These are phyloP conservation scores for Drosophila tsacasi DNA, from an alignment of 1,140 invertebrate species.

Conservation along the genomic window DNA sequence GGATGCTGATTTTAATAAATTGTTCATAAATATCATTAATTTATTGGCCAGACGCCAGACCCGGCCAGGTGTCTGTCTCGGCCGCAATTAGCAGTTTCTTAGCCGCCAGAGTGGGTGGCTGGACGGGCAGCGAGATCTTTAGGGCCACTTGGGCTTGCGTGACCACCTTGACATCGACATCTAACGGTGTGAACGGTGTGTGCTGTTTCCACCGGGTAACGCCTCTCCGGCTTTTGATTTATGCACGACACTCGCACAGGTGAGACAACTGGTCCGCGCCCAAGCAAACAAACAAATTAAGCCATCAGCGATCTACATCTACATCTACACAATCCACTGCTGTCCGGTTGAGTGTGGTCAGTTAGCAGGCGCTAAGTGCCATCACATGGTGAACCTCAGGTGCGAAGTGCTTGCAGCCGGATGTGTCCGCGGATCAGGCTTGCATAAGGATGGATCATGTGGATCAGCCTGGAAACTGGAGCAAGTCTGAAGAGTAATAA, in stretches of 20 bases:
- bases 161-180: slow-evolving; percentile 27
- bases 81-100: slow-evolving; percentile 39
- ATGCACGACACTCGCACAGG: slow-evolving; percentile 5
- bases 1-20: slow-evolving; percentile 37
- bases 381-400: slow-evolving; percentile 25
- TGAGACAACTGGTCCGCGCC: neutral
- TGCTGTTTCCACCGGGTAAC: neutral
- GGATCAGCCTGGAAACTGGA: neutral
- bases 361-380: slow-evolving; percentile 32
- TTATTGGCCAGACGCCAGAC: slow-evolving; percentile 13
- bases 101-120: slow-evolving; percentile 3
- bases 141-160: slow-evolving; percentile 15
- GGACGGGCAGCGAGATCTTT: neutral
- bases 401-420: slow-evolving; percentile 26
- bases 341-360: slow-evolving; percentile 35
- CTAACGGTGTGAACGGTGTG: slow-evolving; percentile 14
- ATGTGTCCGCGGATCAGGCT: slow-evolving; percentile 15
- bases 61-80: slow-evolving; percentile 32
- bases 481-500: neutral
- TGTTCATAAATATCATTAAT: slow-evolving; percentile 38
- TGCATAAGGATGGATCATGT: neutral
- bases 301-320: neutral
- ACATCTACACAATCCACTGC: neutral
- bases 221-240: slow-evolving; percentile 24
- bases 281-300: slow-evolving; percentile 15